Base-by-base conservation (phyloP, 2,797 vertebrate species). In the Sebastes hubbsi region DNA sequence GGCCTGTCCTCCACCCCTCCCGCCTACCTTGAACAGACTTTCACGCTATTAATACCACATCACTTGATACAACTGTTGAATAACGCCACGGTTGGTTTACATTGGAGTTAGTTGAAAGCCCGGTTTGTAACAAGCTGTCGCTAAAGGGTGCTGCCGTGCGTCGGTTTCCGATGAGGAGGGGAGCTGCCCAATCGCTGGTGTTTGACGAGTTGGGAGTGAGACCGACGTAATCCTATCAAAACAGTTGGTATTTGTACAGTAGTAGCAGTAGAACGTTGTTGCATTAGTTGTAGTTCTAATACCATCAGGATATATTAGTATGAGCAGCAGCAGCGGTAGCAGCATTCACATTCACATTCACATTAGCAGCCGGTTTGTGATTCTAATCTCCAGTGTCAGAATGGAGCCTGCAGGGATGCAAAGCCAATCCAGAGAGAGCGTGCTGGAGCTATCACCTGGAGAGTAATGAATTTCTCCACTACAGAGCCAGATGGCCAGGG, bases 381-480 rank as follows among this genome's bases (percentile, higher is more conserved):
- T 88, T 76, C 38, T 82, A 83, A 92, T 90, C 88, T 92, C 73
- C 81, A 71, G 82, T 80, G 84, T 92, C 85, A 84, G 86, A 82
- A 79, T 67, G 42, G 64, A 90, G 84, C 84, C 85, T 84, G 82
- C 86, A 82, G 90, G 81, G 79, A 90, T 64, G 77, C 80, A 83
- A 72, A 89, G 70, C 80, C 82, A 69, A 85, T 86, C 83, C 87
- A 59, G 61, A 79, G 49, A 60, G 81, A 72, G 82, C 2, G 65
- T 32, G 77, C 80, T 58, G 82, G 29, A 84, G 88, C 83, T 65
- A 85, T 87, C 87, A 89, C 91, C 90, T 88, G 86, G 85, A 83
- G 88, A 86, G 85, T 86, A 90, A 92, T 92, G 88, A 88, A 89
- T 90, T 91, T 80, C 85, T 90, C 86, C 62, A 78, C 86, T 84